Conservation (phyloP, 64 coral and sea anemone species). For the Actinia tenebrosa region DNA sequence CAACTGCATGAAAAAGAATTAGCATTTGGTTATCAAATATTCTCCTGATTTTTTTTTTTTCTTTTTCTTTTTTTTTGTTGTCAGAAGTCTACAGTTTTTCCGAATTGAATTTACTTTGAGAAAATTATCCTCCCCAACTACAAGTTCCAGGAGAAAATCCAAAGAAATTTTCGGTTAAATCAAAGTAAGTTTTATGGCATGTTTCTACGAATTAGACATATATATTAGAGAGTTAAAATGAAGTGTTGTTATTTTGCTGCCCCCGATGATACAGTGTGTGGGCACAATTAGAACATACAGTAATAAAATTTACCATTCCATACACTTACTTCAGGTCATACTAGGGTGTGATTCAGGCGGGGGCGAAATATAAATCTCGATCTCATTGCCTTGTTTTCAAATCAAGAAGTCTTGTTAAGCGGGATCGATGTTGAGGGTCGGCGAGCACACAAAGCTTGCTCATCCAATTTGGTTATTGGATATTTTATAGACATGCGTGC, state of each 20-base stretch:
- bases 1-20: too few species aligned
- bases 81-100: too few species aligned
- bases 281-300: not conserved
- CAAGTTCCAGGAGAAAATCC: too few species aligned
- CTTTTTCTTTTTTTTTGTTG: too few species aligned
- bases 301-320: not conserved
- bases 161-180: too few species aligned
- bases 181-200: too few species aligned
- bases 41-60: too few species aligned
- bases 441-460: not conserved
- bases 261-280: not conserved
- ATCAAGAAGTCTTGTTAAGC: conserved; percentile 3
- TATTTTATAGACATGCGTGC: not conserved
- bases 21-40: too few species aligned
- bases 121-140: too few species aligned
- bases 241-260: not conserved
- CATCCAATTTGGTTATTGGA: not conserved
- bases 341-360: not conserved
- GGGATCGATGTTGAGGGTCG: not conserved
- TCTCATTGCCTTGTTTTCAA: not conserved
- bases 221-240: not conserved
- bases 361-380: not conserved
- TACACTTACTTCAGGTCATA: conserved; percentile 3
- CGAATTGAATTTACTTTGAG: too few species aligned
- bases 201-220: too few species aligned